Evolutionary conservation across 2,797 vertebrate species (phyloP), one percentile per base, ranked within the genome.

Genomic region (Ctenochaetus hawaiiensis): DNA sequence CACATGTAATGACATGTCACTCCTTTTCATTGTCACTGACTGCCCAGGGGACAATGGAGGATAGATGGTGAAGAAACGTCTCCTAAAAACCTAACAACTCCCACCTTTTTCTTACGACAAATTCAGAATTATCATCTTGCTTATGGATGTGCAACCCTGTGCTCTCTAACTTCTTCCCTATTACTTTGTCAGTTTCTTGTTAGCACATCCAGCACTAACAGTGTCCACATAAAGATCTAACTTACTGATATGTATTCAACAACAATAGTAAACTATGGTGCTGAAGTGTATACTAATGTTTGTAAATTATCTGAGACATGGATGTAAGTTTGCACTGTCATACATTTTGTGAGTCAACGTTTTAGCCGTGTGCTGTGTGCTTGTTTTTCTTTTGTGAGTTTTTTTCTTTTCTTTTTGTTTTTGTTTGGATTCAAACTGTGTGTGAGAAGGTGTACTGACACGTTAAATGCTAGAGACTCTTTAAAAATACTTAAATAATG

Each of bases 211-310:
- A 86, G 74, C 75, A 85, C 80, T 84, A 83, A 82, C 87, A 87
- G 82, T 78, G 78, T 91, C 88, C 88, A 87, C 89, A 53, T 86
- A 68, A 84, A 86, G 78, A 88, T 88, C 87, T 86, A 89, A 85
- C 88, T 93, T 89, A 92, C 88, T 90, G 87, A 91, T 88, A 93
- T 94, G 90, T 95, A 94, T 94, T 94, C 90, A 87, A 93, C 84
- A 91, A 94, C 88, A 91, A 94, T 95, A 94, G 92, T 92, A 89
- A 93, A 95, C 89, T 90, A 95, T 96, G 96, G 96, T 96, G 96
- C 96, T 96, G 91, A 96, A 91, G 73, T 93, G 92, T 96, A 93
- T 93, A 94, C 91, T 92, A 90, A 94, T 92, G 90, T 95, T 95
- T 95, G 94, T 96, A 94, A 91, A 94, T 95, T 93, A 94, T 93